phyloP scores from a whole-genome alignment of 1,140 invertebrate species.

The Papilio machaon region DNA sequence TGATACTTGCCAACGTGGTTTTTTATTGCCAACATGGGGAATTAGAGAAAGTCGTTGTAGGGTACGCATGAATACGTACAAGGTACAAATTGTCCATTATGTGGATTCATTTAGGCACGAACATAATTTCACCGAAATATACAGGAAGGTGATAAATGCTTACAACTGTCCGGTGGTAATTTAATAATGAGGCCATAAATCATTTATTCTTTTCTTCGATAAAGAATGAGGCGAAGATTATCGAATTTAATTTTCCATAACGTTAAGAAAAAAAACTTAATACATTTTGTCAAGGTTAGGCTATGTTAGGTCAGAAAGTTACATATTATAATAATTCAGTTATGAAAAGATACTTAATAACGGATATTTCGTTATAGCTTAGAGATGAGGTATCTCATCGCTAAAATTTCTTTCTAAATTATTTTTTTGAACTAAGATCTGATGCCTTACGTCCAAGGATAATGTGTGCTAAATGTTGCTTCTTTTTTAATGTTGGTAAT shows the following conservation, averaged over 20 bases:
- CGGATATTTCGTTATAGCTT: neutral
- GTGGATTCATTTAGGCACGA: slow-evolving; percentile 10
- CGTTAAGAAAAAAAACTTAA: neutral
- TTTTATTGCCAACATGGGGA: neutral
- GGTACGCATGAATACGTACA: slow-evolving; percentile 3
- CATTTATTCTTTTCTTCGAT: neutral
- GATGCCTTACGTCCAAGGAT: slow-evolving; percentile 1
- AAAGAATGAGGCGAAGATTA: too few species aligned
- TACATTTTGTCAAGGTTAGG: too few species aligned
- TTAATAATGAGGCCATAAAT: neutral
- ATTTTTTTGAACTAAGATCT: slow-evolving; percentile 15
- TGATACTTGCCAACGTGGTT: neutral
- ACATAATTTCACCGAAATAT: slow-evolving; percentile 26
- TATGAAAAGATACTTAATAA: neutral
- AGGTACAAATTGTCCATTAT: slow-evolving; percentile 20
- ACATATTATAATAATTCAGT: neutral
- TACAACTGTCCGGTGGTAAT: neutral
- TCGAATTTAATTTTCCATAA: too few species aligned
- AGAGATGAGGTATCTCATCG: neutral
- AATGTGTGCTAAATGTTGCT: neutral
- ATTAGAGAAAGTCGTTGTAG: slow-evolving; percentile 5
- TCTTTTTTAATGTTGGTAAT: neutral
- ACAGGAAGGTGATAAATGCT: slow-evolving; percentile 10
- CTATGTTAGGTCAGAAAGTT: too few species aligned
- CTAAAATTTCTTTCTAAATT: neutral